phyloP scores from a whole-genome alignment of 2,113 vertebrate genomes.

The Mirza zaza region DNA sequence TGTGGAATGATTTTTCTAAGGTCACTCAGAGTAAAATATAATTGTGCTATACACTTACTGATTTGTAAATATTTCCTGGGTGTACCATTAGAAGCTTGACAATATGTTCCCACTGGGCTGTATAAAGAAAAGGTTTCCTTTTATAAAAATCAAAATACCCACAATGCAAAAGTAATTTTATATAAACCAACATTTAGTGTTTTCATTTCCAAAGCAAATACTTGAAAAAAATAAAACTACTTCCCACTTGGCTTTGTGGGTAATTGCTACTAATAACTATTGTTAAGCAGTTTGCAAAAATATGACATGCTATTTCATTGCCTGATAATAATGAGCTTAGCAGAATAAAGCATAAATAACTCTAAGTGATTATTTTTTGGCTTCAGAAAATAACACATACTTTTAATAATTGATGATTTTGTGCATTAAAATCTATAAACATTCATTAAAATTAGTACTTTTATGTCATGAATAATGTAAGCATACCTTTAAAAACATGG shows the following conservation, averaged over 20 bases:
- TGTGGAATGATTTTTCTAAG: conserved; percentile 29
- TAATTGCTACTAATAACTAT: conserved; percentile 52
- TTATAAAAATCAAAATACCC: conserved; percentile 4
- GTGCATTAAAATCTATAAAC: conserved; percentile 10
- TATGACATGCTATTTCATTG: conserved; percentile 5
- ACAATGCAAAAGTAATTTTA: conserved; percentile 59
- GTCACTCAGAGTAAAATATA: conserved; percentile 18
- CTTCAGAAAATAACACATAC: conserved; percentile 36
- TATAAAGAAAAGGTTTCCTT: background rate
- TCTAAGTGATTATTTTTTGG: background rate
- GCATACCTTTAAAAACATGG: background rate
- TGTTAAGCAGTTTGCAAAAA: conserved; percentile 40
- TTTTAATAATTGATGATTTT: conserved; percentile 48
- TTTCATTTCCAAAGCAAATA: conserved; percentile 59
- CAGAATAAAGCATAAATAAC: conserved; percentile 34
- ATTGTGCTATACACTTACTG: background rate
- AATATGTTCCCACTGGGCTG: background rate
- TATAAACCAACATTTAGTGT: conserved; percentile 49
- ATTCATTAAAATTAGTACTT: conserved; percentile 26
- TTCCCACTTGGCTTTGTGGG: conserved; percentile 10
- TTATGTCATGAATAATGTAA: background rate
- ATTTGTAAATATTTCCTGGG: conserved; percentile 45
- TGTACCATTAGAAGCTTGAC: conserved; percentile 29
- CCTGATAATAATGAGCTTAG: conserved; percentile 18
- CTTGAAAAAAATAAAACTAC: conserved; percentile 42